A percentile compares a stretch with the other conserved stretches of the same genome.
These are phyloP conservation scores for Malthinus seriepunctatus DNA, from an alignment of 2,888 invertebrate species.

Conservation along the genomic window DNA sequence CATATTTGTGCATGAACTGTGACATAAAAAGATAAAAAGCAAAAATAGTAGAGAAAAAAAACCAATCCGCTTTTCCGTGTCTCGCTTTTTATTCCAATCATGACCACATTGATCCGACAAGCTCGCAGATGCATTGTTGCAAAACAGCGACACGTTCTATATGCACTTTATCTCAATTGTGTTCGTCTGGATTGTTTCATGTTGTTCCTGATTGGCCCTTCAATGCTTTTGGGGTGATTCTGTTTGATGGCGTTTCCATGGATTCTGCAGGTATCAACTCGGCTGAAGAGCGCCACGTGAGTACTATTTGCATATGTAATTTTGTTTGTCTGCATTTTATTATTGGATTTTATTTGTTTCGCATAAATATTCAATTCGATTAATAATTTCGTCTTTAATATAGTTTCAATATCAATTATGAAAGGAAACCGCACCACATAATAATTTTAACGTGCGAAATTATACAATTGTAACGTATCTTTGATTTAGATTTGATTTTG, in stretches of 20 bases:
- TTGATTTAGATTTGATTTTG: too few relatives aligned
- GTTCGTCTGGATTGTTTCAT: slow-evolving; percentile 59
- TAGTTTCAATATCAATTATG: too few relatives aligned
- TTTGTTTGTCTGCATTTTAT: slow-evolving; percentile 16
- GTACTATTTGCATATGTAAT: slow-evolving; percentile 44
- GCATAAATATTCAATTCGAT: too few relatives aligned
- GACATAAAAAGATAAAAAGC: slow-evolving; percentile 18
- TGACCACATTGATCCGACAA: slow-evolving; percentile 48
- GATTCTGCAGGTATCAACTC: slow-evolving; percentile 60
- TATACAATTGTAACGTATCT: too few relatives aligned
- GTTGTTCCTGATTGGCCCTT: slow-evolving; percentile 48
- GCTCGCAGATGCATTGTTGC: slow-evolving; percentile 43
- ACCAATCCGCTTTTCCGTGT: slow-evolving; percentile 43
- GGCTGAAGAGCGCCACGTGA: slow-evolving; percentile 69
- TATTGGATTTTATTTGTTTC: neutral
- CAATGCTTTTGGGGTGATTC: slow-evolving; percentile 34
- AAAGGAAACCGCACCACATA: too few relatives aligned
- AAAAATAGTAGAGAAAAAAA: slow-evolving; percentile 16
- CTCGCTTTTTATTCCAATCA: slow-evolving; percentile 48
- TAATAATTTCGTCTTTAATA: too few relatives aligned
- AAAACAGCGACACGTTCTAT: slow-evolving; percentile 47
- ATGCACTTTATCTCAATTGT: slow-evolving; percentile 54
- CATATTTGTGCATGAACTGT: slow-evolving; percentile 17
- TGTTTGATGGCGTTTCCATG: slow-evolving; percentile 45
- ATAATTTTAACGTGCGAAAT: too few relatives aligned